Evolutionary conservation across 2,113 vertebrate genomes (phyloP), one percentile per base, ranked within the genome.

Genomic region (Atlantisia rogersi): DNA sequence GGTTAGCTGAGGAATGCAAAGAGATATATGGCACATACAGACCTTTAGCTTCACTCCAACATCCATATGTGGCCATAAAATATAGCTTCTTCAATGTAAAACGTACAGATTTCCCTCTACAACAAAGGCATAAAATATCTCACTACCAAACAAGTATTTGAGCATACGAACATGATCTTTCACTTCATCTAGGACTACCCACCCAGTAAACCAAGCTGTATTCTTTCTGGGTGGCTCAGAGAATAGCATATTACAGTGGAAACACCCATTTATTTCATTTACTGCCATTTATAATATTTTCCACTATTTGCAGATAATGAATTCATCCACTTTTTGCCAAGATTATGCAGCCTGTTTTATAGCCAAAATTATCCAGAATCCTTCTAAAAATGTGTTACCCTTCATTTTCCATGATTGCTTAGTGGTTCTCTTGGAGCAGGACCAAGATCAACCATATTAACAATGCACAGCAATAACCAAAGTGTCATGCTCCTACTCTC

Each of bases 251-350:
- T 97, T 97, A 97, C 97, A 97, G 96, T 98, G 97, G 98, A 98
- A 98, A 98, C 97, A 98, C 98, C 98, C 98, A 98, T 97, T 98
- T 96, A 98, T 97, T 98, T 98, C 98, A 98, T 98, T 98, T 98
- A 98, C 92, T 98, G 98, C 97, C 97, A 97, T 97, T 98, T 98
- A 98, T 98, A 98, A 98, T 98, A 98, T 98, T 98, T 98, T 98
- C 98, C 97, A 98, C 97, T 98, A 98, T 97, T 98, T 97, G 97
- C 95, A 98, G 97, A 98, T 98, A 98, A 98, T 98, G 97, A 98
- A 98, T 97, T 97, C 96, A 98, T 97, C 96, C 85, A 97, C 95
- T 97, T 97, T 96, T 95, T 92, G 92, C 91, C 97, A 98, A 98
- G 97, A 97, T 97, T 98, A 98, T 97, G 84, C 96, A 97, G 96